Percentiles rank a stretch among this genome's conserved stretches.
These are phyloP conservation scores for Lepidurus couesii DNA, from an alignment of 1,140 invertebrate species.

Conservation along the genomic window DNA sequence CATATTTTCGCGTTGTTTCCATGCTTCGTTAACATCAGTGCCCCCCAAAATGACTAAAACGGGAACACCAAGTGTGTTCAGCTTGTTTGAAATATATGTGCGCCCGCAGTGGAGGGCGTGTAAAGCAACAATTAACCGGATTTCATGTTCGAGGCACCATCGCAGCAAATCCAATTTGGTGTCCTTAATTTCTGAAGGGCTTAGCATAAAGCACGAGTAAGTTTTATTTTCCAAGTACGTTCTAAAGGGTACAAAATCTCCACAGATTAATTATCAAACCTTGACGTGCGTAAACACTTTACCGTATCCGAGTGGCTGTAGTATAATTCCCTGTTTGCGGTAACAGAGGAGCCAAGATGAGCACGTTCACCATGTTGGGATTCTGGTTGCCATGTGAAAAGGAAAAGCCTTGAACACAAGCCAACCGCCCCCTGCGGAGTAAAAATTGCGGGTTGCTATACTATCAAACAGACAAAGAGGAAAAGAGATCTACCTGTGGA, in stretches of 20 bases:
- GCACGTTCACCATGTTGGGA: background rate
- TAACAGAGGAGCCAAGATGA: background rate
- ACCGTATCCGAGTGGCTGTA: background rate
- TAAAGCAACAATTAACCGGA: background rate
- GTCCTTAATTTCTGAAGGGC: background rate
- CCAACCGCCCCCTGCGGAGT: background rate
- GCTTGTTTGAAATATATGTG: background rate
- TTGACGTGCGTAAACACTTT: background rate
- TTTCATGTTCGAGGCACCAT: background rate
- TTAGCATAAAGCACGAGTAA: background rate
- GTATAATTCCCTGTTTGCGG: background rate
- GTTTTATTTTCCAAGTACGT: background rate
- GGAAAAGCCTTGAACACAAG: background rate
- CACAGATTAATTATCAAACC: background rate
- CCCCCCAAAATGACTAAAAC: background rate
- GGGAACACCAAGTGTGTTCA: background rate
- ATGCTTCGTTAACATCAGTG: background rate
- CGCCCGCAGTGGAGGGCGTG: background rate
- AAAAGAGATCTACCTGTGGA: no score
- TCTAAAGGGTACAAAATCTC: background rate
- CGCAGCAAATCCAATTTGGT: background rate
- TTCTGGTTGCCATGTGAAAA: background rate
- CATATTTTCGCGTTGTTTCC: background rate
- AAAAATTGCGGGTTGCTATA: background rate
- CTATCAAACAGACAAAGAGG: background rate